A percentile compares a stretch with the other conserved stretches of the same genome.
phyloP scores from a whole-genome alignment of 2,113 vertebrate genomes.

The Macquaria ambigua region DNA sequence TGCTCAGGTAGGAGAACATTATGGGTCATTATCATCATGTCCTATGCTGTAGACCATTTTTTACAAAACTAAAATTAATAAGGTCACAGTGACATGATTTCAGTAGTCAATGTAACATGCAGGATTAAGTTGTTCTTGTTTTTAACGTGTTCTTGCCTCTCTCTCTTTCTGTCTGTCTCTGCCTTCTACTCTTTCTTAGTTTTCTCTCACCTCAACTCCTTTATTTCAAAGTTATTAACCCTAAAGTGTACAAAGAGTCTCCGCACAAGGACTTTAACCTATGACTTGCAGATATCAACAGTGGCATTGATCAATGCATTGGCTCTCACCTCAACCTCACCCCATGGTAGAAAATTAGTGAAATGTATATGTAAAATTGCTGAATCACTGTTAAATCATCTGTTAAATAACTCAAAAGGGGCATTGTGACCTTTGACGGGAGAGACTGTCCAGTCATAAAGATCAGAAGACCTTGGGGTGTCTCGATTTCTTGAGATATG shows the following conservation, averaged over 20 bases:
- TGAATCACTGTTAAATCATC: background rate
- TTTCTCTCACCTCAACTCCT: background rate
- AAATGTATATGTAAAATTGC: background rate
- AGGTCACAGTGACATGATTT: conserved; percentile 12
- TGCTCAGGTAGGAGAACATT: background rate
- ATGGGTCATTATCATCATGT: background rate
- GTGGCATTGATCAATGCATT: no score
- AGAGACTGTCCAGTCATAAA: background rate
- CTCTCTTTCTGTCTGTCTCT: background rate
- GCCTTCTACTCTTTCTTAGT: background rate
- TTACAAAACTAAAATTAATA: background rate
- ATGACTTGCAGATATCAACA: no score
- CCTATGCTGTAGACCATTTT: background rate
- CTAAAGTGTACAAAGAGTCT: no score
- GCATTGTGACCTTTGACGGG: background rate
- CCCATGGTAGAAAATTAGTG: background rate
- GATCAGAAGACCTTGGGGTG: background rate
- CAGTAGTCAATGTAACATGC: background rate
- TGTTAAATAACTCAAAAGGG: background rate
- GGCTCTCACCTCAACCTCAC: no score
- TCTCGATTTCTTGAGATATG: background rate
- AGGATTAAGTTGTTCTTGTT: conserved; percentile 3
- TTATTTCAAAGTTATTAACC: no score
- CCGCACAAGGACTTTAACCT: no score
- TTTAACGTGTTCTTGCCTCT: background rate